Percentiles rank a stretch among this genome's conserved stretches.
Evolutionary conservation across 1,140 invertebrate species (phyloP).

Genomic region (Muscidifurax raptorellus): DNA sequence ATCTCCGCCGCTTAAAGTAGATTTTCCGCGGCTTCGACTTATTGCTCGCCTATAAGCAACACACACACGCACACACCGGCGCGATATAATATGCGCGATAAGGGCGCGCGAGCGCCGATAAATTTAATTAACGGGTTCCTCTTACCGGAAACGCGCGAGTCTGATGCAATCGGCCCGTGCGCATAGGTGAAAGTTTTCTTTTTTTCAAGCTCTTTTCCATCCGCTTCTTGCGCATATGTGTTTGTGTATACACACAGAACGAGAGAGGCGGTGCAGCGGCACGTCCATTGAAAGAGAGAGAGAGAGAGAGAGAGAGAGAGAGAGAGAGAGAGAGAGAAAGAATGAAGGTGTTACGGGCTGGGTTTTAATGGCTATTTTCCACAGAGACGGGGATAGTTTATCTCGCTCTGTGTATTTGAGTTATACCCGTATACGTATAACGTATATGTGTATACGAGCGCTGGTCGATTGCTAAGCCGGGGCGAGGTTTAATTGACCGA

Average conservation of each 20-base stretch:
- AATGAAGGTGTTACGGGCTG: conserved; percentile 35
- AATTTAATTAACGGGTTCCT: conserved; percentile 51
- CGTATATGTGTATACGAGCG: no score
- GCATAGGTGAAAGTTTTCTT: conserved; percentile 36
- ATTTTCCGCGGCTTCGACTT: conserved; percentile 10
- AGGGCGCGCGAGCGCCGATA: conserved; percentile 24
- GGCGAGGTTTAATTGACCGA: conserved; percentile 36
- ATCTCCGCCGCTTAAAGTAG: conserved; percentile 22
- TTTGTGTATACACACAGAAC: not conserved
- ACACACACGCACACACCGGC: no score
- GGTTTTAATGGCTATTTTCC: conserved; percentile 29
- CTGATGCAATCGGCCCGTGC: conserved; percentile 44
- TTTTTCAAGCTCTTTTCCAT: not conserved
- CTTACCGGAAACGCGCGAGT: conserved; percentile 43
- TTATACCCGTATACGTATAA: no score
- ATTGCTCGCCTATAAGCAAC: not conserved
- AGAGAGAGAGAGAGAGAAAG: not conserved
- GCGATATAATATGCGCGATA: conserved; percentile 45
- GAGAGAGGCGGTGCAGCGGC: not conserved
- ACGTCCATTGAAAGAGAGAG: no score
- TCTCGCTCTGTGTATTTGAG: conserved; percentile 12
- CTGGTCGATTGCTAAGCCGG: not conserved
- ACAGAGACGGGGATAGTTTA: conserved; percentile 18
- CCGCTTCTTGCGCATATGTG: not conserved
- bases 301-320: no score